Evolutionary conservation across 1,140 invertebrate genomes (phyloP), one percentile per base, ranked within the genome.

Genomic region (Zaprionus gabonicus): DNA sequence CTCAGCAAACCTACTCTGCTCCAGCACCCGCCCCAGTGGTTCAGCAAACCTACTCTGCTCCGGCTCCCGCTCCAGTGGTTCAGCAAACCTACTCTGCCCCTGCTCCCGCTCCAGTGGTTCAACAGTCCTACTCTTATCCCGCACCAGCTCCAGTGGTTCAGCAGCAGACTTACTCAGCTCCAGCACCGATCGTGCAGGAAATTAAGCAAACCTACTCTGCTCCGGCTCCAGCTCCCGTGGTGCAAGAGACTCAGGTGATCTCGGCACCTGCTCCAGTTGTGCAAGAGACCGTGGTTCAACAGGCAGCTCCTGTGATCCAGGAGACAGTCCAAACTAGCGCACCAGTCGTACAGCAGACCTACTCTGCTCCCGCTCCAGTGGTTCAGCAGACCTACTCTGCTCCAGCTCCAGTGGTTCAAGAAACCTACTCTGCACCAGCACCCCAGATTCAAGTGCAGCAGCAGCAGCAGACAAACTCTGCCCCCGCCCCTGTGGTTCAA

Each of bases 1-100:
- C 60, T 3, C 79, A 81, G 20, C 53, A 75, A 13, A 51, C 49
- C 4, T 77, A 62, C 65, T 28, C 67, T 12, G 69, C 74, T 17
- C 75, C 78, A 13, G 60, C 64, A 34, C 60, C 62, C 1, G 53
- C 36, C n/a, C 66, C 66, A 13, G 74, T 68, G 10, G 55, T 60
- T 10, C 79, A 81, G 20, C 53, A 72, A n/a, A 56, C 49, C 6
- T 78, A 57, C 66, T 31, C 68, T 12, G 69, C 74, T 23, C 75
- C 78, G 10, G 60, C 64, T n/a, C 28, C 17, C 6, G 72, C 74
- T 27, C 63, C 66, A 1, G 78, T 66, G 1, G 58, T 72, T 2
- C 78, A 71, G 12, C 68, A 75, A 27, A 60, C 49, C 1, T 78
- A 76, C 20, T 28, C 69, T 6, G 83, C 59, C 34, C 72, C 70